Evolutionary conservation across 2,888 invertebrate species (phyloP).

Genomic region (Torymus texanus): DNA sequence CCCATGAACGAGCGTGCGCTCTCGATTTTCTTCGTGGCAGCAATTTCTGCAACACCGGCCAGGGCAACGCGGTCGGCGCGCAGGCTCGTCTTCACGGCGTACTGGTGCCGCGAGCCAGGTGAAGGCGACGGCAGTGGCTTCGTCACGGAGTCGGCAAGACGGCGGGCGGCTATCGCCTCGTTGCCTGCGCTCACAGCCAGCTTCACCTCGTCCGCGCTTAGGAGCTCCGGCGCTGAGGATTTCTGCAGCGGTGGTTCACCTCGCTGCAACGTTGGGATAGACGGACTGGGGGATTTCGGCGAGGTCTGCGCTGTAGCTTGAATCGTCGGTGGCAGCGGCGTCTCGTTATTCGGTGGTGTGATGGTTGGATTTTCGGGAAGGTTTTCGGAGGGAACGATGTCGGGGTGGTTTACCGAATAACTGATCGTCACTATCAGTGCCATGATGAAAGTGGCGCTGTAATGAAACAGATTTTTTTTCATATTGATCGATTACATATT

Average conservation of each 20-base stretch:
- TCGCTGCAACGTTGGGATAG: constrained; percentile 28
- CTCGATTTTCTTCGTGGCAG: constrained; percentile 80
- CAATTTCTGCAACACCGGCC: constrained; percentile 82
- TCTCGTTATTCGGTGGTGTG: constrained; percentile 27
- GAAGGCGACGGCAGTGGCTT: constrained; percentile 77
- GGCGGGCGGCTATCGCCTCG: constrained; percentile 78
- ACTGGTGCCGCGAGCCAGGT: constrained; percentile 84
- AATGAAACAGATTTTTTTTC: constrained; percentile 50
- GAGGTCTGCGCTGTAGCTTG: constrained; percentile 29
- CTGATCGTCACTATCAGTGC: constrained; percentile 77
- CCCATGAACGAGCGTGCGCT: constrained; percentile 70
- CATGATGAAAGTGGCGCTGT: constrained; percentile 77
- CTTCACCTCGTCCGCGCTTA: constrained; percentile 71
- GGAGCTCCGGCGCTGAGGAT: background rate
- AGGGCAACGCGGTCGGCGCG: constrained; percentile 81
- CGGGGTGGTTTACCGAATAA: constrained; percentile 69
- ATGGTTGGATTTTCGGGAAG: background rate
- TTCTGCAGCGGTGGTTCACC: background rate
- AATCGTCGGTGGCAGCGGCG: constrained; percentile 48
- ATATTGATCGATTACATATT: too few relatives aligned
- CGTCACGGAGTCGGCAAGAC: constrained; percentile 77
- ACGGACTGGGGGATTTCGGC: constrained; percentile 54
- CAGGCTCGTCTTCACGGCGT: constrained; percentile 80
- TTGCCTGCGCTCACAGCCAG: constrained; percentile 78
- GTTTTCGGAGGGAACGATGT: background rate